Evolutionary conservation across 1,140 invertebrate species (phyloP).

Genomic region (Drosophila equinoxialis): DNA sequence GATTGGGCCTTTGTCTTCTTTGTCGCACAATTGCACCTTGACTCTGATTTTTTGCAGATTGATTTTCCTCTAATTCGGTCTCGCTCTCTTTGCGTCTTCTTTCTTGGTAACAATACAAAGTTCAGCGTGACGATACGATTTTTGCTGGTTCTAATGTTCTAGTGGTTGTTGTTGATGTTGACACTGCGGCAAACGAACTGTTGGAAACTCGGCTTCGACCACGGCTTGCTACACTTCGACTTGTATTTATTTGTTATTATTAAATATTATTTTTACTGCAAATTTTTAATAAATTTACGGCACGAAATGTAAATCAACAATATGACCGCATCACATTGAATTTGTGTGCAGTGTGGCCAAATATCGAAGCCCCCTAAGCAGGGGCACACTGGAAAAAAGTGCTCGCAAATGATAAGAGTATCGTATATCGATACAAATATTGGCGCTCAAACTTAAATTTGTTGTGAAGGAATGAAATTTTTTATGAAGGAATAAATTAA

Average conservation of each 20-base stretch:
- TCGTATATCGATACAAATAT: no score
- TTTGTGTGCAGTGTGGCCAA: no score
- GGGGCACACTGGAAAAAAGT: no score
- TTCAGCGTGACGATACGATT: constrained; percentile 72
- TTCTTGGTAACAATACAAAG: constrained; percentile 49
- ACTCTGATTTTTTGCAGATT: constrained; percentile 25
- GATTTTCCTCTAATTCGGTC: constrained; percentile 19
- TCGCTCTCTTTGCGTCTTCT: constrained; percentile 19
- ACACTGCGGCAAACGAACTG: constrained; percentile 7
- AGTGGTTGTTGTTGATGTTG: constrained; percentile 17
- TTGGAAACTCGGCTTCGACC: constrained; percentile 30
- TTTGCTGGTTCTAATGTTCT: constrained; percentile 13
- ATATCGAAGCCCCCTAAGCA: no score
- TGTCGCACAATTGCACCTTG: constrained; percentile 18
- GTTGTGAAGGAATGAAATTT: no score
- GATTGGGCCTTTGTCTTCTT: constrained; percentile 9
- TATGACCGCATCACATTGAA: no score
- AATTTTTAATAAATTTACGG: constrained; percentile 45
- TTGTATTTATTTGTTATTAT: neutral
- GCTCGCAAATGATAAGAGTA: no score
- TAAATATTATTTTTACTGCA: constrained; percentile 15
- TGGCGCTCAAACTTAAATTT: no score
- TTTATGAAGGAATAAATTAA: no score
- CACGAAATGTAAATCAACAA: constrained; percentile 48
- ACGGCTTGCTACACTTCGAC: constrained; percentile 34